phyloP scores from a whole-genome alignment of 2,888 invertebrate species.

The Epistrophe grossulariae region DNA sequence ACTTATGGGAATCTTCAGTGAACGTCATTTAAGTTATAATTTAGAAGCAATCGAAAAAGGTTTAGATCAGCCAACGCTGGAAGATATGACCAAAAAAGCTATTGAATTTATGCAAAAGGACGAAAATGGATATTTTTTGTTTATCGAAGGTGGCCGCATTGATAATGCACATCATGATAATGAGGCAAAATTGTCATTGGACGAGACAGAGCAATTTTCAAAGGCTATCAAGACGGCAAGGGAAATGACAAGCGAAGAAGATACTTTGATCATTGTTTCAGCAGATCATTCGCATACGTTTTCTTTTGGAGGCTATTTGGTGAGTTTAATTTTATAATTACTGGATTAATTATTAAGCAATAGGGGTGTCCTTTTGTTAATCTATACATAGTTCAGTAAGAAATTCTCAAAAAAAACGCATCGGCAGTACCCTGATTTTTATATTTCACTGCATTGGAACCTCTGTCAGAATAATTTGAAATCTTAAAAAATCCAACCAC shows the following conservation, averaged over 20 bases:
- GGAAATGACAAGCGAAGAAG: conserved; percentile 86
- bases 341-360: no score
- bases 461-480: no score
- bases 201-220: conserved; percentile 87
- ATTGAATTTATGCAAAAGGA: conserved; percentile 88
- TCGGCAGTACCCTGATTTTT: no score
- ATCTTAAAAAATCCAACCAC: no score
- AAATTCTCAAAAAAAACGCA: no score
- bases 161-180: conserved; percentile 82
- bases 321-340: conserved; percentile 74
- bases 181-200: conserved; percentile 80
- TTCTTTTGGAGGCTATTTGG: conserved; percentile 89
- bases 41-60: conserved; percentile 85
- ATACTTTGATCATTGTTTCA: conserved; percentile 92
- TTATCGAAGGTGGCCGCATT: conserved; percentile 88
- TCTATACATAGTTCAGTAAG: no score
- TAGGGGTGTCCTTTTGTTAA: no score
- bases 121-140: conserved; percentile 90
- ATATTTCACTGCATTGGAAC: no score
- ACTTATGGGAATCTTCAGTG: conserved; percentile 88
- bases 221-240: conserved; percentile 88
- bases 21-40: conserved; percentile 89
- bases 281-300: conserved; percentile 93
- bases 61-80: conserved; percentile 86
- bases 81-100: conserved; percentile 92